Conservation (phyloP, 2,888 invertebrate species). For the Harpagoxenus sublaevis region DNA sequence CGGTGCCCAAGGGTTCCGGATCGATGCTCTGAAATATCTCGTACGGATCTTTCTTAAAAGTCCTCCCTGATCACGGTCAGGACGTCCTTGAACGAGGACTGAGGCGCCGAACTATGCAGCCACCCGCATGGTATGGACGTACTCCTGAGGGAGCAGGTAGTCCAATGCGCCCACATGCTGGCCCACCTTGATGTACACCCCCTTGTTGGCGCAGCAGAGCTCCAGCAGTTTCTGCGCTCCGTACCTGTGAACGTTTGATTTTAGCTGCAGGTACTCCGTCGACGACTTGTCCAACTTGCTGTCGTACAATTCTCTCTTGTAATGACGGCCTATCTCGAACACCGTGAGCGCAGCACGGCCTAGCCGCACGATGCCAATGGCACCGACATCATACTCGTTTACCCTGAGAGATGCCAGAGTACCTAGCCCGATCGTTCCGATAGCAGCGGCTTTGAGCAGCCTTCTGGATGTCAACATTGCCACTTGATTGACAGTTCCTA, state of each 20-base stretch:
- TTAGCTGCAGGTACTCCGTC: constrained; percentile 90
- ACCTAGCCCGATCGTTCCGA: constrained; percentile 88
- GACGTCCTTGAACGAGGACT: constrained; percentile 94
- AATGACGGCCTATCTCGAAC: constrained; percentile 92
- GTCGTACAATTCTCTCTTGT: constrained; percentile 91
- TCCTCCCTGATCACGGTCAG: constrained; percentile 95
- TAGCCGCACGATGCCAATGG: constrained; percentile 95
- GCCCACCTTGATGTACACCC: constrained; percentile 98
- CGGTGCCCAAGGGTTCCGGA: constrained; percentile 95
- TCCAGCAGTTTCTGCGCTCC: constrained; percentile 95
- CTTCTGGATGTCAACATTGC: constrained; percentile 73
- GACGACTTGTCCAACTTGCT: constrained; percentile 90
- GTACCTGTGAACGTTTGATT: constrained; percentile 93
- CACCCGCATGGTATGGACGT: constrained; percentile 96
- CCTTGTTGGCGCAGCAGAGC: constrained; percentile 96
- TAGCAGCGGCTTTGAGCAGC: constrained; percentile 75
- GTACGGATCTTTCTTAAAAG: constrained; percentile 92
- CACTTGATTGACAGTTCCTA: not conserved
- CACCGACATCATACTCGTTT: constrained; percentile 91
- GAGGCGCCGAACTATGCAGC: constrained; percentile 96
- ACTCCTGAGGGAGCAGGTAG: constrained; percentile 97
- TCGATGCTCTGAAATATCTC: constrained; percentile 95
- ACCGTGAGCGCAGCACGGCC: constrained; percentile 95
- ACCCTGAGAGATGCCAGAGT: constrained; percentile 89
- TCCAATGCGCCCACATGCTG: constrained; percentile 99